Evolutionary conservation across 2,888 invertebrate genomes (phyloP), one percentile per base, ranked within the genome.

Genomic region (Fabriciana adippe): DNA sequence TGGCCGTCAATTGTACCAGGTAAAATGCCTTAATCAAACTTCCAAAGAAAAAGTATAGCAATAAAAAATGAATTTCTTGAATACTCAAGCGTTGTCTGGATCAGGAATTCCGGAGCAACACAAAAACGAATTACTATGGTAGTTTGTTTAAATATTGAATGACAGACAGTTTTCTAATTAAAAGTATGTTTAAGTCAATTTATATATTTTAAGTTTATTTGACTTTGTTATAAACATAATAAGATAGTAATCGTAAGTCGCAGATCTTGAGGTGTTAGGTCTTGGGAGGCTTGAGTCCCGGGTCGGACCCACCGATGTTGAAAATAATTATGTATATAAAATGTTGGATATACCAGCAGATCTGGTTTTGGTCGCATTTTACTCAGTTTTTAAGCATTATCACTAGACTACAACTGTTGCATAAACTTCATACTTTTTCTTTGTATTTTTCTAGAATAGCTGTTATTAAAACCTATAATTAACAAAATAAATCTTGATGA

Each of bases 11-110:
- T 83, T 81, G 79, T 79, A 75, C 74, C 75, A 73, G 76, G 76
- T 77, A 80, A 79, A 82, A 85, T 79, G 80, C 80, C 79, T 79
- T 82, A 83, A 81, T 83, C 81, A 82, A 79, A 80, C 76, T 67
- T 66, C 61, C 57, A 73, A 69, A 75, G 70, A 79, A 79, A 76
- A 76, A 74, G 68, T 57, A 62, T 65, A 55, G 57, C 55, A 5
- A 56, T 55, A 75, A 76, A 77, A 78, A 78, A 66, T 51, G 66
- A 56, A 78, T 78, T 77, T 72, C 74, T 74, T 50, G 65, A 74
- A 76, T 78, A 70, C 61, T 66, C 55, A 59, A 31, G 15, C 55
- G 26, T 50, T 60, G 41, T 55, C n/a, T 41, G 66, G 60, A 54
- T 4, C 47, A 70, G 57, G 53, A 57, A 65, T 57, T 65, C n/a